phyloP scores from a whole-genome alignment of 2,113 vertebrate genomes.

The Corythornis cristatus region DNA sequence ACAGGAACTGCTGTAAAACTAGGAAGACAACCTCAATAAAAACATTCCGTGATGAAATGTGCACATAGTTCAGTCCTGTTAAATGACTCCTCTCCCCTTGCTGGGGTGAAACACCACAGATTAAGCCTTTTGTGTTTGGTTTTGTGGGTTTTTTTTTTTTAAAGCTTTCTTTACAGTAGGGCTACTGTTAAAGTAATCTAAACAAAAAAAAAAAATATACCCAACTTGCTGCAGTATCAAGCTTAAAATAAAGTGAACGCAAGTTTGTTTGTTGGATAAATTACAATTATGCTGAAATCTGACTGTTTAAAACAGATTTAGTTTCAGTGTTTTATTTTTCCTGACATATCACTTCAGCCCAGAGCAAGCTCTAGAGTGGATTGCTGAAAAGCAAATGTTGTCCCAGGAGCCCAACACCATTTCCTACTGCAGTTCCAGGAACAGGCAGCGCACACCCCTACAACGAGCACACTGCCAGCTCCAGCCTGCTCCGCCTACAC shows the following conservation, averaged over 20 bases:
- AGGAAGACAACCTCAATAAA: background rate
- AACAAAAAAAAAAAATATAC: background rate
- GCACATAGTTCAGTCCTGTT: accelerated
- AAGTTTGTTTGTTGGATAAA: background rate
- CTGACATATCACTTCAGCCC: background rate
- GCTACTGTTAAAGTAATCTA: background rate
- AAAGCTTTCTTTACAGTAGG: background rate
- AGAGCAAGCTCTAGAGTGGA: background rate
- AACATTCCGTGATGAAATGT: accelerated
- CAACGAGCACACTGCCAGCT: background rate
- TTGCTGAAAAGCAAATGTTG: background rate
- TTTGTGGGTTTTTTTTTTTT: background rate
- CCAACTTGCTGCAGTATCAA: background rate
- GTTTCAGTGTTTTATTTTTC: background rate
- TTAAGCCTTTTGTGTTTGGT: background rate
- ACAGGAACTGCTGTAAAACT: accelerated
- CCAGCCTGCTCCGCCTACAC: background rate
- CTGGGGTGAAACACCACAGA: background rate
- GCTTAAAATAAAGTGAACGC: background rate
- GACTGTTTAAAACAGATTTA: accelerated
- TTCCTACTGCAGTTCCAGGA: background rate
- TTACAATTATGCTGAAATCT: background rate
- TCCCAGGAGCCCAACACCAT: background rate
- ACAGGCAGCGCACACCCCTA: accelerated
- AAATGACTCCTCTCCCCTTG: background rate